Base-by-base conservation (phyloP, 1,140 invertebrate species). In the Ceratina calcarata region DNA sequence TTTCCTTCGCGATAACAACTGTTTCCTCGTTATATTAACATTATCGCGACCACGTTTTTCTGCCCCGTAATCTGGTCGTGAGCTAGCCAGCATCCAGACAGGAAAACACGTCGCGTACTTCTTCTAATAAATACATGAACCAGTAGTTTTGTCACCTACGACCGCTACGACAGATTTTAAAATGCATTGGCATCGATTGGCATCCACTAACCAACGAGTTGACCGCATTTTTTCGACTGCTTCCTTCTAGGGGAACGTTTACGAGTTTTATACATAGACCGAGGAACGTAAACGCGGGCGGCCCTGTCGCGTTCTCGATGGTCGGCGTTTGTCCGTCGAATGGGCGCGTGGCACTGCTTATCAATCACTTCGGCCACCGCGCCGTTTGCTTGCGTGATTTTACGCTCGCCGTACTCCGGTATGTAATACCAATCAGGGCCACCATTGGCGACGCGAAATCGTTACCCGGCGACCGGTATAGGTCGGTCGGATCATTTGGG, bases 271-370 rank as follows among this genome's bases (percentile, higher is more conserved):
- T 10, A 70, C 24, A 70, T 20, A 20, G 51, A 12, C 13, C 7
- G 49, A 49, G 45, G 64, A 55, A 27, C 12, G 67, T n/a, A 49
- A 64, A 55, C 77, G 77, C 77, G 80, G 84, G 79, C 80, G 85
- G 81, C 87, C 80, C 68, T 74, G 80, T 86, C 80, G 75, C 79
- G 82, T 83, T 86, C 79, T 79, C 79, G 61, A 82, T 74, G 69
- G 83, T 82, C 78, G 27, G 72, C 78, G 66, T 84, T 81, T 83
- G 82, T 85, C 70, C 74, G 66, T 75, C 65, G 68, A 81, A 53
- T 27, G 87, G 86, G 79, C 88, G 83, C 88, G 89, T 89, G 88
- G 86, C 87, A 76, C 57, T 87, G 87, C 72, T 89, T 91, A 91
- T 90, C 90, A 89, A 90, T 91, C 86, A 88, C 64, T 67, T 55